phyloP scores from a whole-genome alignment of 2,888 invertebrate species.

The Tachystola acroxantha region DNA sequence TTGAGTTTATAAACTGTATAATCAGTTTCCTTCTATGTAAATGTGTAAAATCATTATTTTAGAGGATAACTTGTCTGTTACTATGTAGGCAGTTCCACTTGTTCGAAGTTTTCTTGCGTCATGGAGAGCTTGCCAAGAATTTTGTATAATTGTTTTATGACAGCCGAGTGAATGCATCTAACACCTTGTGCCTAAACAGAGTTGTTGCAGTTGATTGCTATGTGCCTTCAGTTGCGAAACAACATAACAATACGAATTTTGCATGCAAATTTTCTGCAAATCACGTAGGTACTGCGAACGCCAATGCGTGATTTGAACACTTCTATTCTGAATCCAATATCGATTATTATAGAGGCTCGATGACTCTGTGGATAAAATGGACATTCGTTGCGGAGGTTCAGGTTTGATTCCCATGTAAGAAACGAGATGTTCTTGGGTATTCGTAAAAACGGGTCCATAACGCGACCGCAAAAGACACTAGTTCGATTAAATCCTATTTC shows the following conservation, averaged over 20 bases:
- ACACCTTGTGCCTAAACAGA: background rate
- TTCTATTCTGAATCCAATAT: slow-evolving; percentile 19
- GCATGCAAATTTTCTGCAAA: slow-evolving; percentile 40
- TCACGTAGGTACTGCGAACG: background rate
- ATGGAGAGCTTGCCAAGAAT: background rate
- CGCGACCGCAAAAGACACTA: too few species aligned
- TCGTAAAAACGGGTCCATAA: too few species aligned
- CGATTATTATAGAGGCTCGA: too few species aligned
- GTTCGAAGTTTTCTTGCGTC: background rate
- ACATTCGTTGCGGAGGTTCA: too few species aligned
- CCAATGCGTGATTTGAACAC: background rate
- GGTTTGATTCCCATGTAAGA: too few species aligned
- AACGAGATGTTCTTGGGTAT: too few species aligned
- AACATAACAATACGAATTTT: slow-evolving; percentile 40
- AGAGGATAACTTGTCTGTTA: slow-evolving; percentile 5
- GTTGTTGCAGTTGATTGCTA: slow-evolving; percentile 14
- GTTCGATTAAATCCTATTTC: too few species aligned
- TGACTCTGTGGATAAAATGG: too few species aligned
- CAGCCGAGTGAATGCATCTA: background rate
- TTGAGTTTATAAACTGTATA: background rate
- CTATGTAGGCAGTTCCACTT: background rate
- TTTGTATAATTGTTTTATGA: background rate
- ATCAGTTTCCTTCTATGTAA: slow-evolving; percentile 8
- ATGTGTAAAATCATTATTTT: slow-evolving; percentile 3
- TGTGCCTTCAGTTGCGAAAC: slow-evolving; percentile 41